Conservation (phyloP, 2,113 vertebrate species). For the Fregetta grallaria region DNA sequence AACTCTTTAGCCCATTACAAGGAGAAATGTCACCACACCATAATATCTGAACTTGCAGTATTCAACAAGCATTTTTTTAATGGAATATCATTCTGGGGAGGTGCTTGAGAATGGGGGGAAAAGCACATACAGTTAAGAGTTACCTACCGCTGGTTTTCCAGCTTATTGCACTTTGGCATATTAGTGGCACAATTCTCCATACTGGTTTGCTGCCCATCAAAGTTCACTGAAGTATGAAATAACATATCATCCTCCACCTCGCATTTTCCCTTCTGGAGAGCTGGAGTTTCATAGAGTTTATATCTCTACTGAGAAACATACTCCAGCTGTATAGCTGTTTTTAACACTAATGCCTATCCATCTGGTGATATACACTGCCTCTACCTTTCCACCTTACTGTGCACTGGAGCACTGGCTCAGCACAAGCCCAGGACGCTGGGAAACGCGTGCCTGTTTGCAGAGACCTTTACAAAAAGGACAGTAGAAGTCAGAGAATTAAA, state of each 20-base stretch:
- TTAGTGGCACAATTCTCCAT: not conserved
- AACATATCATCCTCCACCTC: not conserved
- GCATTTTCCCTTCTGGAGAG: not conserved
- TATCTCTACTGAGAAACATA: not conserved
- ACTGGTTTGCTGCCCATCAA: not conserved
- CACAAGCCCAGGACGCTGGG: not conserved
- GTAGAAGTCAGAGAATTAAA: not conserved
- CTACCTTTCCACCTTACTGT: not conserved
- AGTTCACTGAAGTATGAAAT: not conserved
- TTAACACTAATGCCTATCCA: not conserved
- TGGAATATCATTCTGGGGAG: not conserved
- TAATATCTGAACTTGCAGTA: not conserved
- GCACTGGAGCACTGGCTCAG: not conserved
- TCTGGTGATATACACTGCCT: not conserved
- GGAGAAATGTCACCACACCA: not conserved
- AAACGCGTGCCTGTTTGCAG: not conserved
- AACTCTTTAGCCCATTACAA: not conserved
- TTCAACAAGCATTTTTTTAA: not conserved
- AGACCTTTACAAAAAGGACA: not conserved
- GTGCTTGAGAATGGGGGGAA: not conserved
- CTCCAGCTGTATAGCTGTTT: not conserved
- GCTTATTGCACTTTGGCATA: not conserved
- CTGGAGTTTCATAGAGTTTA: not conserved
- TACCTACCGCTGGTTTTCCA: not conserved
- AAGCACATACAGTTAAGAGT: not conserved